These are phyloP conservation scores for Tragelaphus buxtoni DNA, from an alignment of 2,113 vertebrate genomes.

Conservation along the genomic window DNA sequence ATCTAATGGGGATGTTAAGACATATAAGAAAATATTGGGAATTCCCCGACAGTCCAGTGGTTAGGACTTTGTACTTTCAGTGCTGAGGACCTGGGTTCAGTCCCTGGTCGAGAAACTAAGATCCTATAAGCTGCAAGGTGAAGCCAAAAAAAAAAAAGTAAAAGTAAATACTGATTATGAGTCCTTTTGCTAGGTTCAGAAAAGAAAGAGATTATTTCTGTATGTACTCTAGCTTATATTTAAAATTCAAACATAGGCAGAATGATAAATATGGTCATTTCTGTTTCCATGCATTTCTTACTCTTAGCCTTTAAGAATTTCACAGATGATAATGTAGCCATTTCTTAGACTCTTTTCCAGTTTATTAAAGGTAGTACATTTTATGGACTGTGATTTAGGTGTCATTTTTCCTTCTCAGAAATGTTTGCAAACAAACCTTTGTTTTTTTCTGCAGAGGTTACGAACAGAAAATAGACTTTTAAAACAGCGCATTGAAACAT, in stretches of 20 bases:
- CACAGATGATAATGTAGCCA: not conserved
- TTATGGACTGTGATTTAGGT: not conserved
- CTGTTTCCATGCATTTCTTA: not conserved
- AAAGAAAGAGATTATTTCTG: not conserved
- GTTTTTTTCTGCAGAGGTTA: slow-evolving; percentile 86
- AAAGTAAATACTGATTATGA: not conserved
- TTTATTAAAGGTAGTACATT: slow-evolving; percentile 9
- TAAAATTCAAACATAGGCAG: not conserved
- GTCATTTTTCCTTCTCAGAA: not conserved
- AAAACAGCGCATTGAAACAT: slow-evolving; percentile 97
- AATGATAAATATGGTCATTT: not conserved
- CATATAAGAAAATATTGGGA: not conserved
- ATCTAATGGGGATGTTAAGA: not conserved
- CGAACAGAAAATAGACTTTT: slow-evolving; percentile 96
- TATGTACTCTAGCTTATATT: not conserved
- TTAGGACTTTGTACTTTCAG: not conserved
- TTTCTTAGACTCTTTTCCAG: not conserved
- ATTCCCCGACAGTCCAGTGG: not conserved
- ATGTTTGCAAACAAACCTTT: slow-evolving; percentile 42
- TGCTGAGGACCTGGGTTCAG: not conserved
- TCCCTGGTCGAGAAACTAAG: not conserved
- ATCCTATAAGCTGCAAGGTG: not conserved
- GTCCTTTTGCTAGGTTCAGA: not conserved
- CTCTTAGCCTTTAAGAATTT: not conserved
- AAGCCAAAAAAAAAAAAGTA: not conserved